These are phyloP conservation scores for Drosophila meridiana DNA, from an alignment of 2,888 invertebrate genomes.

Conservation along the genomic window DNA sequence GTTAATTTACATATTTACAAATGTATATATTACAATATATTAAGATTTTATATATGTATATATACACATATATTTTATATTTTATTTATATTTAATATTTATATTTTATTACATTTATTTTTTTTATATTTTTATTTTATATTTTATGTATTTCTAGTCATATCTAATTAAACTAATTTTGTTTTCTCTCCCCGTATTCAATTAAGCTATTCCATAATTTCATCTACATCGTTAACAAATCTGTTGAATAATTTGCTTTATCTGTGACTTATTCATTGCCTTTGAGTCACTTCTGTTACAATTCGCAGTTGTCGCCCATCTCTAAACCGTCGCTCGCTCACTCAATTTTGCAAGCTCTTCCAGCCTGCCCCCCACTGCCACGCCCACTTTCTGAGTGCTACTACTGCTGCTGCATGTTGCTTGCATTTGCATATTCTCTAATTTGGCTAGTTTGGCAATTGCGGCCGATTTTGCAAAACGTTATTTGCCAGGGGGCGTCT, in stretches of 20 bases:
- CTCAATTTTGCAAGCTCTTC: constrained; percentile 14
- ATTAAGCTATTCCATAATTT: background rate
- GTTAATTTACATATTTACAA: too few relatives aligned
- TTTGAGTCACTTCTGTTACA: constrained; percentile 20
- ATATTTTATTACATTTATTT: too few relatives aligned
- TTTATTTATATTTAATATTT: too few relatives aligned
- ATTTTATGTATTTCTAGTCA: too few relatives aligned
- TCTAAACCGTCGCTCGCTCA: constrained; percentile 29
- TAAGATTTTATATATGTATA: too few relatives aligned
- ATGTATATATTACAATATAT: too few relatives aligned
- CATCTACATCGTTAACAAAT: constrained; percentile 2
- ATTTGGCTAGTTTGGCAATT: constrained; percentile 81
- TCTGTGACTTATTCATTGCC: constrained; percentile 1
- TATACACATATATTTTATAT: too few relatives aligned
- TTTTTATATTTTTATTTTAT: too few relatives aligned
- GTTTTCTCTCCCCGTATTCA: background rate
- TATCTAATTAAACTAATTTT: background rate
- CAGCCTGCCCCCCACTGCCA: background rate
- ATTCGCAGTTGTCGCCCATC: constrained; percentile 42
- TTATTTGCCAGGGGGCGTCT: constrained; percentile 67
- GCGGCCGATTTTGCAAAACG: constrained; percentile 80
- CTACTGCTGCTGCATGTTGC: constrained; percentile 51
- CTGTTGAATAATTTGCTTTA: constrained; percentile 7
- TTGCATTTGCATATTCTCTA: constrained; percentile 79
- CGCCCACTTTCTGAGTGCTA: background rate